These are phyloP conservation scores for Apodemus agrarius DNA, from an alignment of 2,797 vertebrate genomes.

Conservation along the genomic window DNA sequence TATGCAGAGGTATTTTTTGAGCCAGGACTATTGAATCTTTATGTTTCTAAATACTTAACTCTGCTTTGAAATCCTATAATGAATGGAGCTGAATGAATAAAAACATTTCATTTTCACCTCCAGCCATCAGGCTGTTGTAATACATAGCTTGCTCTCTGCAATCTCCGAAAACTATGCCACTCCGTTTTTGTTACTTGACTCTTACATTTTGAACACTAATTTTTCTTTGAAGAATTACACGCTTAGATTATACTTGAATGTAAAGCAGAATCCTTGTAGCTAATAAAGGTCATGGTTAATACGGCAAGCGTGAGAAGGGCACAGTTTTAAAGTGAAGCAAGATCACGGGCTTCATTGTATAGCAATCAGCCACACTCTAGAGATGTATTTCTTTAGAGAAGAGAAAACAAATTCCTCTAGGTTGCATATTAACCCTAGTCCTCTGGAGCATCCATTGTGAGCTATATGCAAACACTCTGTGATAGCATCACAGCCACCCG, in stretches of 20 bases:
- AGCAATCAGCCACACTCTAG: background rate
- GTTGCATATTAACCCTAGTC: background rate
- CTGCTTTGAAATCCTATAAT: background rate
- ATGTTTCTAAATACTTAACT: background rate
- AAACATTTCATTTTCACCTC: background rate
- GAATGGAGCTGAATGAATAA: slow-evolving; percentile 11
- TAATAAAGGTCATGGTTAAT: background rate
- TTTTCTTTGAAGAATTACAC: slow-evolving; percentile 27
- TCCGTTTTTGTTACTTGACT: background rate
- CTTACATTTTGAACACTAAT: background rate
- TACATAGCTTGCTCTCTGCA: background rate
- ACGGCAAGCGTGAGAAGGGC: background rate
- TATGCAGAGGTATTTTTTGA: background rate
- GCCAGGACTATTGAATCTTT: background rate
- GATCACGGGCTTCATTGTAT: background rate
- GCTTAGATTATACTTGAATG: background rate
- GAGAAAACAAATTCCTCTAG: background rate
- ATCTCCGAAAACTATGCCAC: background rate
- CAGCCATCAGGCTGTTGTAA: background rate
- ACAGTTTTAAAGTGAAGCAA: background rate
- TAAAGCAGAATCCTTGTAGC: background rate
- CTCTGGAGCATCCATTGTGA: background rate
- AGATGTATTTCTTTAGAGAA: background rate
- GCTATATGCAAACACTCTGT: background rate
- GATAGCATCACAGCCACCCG: background rate